phyloP scores from a whole-genome alignment of 2,113 vertebrate species.

The human (Homo sapiens) region GRCh38 chr7:93572501-93573000 shows the following conservation, averaged over 20 bases:
- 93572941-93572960: constrained; percentile 52
- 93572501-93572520: not conserved
- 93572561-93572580: constrained; percentile 27
- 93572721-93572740: not conserved
- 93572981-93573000: not conserved
- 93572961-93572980: constrained; percentile 63
- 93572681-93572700: constrained; percentile 14
- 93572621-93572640: not conserved
- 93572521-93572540: constrained; percentile 1
- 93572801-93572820: not conserved
- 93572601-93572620: constrained; percentile 13
- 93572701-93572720: not conserved
- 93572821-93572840: not conserved
- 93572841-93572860: constrained; percentile 1
- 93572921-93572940: constrained; percentile 18
- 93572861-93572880: not conserved
- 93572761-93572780: constrained; percentile 9
- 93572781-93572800: not conserved
- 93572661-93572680: not conserved
- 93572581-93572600: constrained; percentile 34
- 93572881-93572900: constrained; percentile 31
- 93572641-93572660: not conserved
- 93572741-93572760: not conserved
- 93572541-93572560: constrained; percentile 28
- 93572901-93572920: not conserved